Base-by-base conservation (phyloP, 64 coral and sea anemone species). In the Acropora tenuis region DNA sequence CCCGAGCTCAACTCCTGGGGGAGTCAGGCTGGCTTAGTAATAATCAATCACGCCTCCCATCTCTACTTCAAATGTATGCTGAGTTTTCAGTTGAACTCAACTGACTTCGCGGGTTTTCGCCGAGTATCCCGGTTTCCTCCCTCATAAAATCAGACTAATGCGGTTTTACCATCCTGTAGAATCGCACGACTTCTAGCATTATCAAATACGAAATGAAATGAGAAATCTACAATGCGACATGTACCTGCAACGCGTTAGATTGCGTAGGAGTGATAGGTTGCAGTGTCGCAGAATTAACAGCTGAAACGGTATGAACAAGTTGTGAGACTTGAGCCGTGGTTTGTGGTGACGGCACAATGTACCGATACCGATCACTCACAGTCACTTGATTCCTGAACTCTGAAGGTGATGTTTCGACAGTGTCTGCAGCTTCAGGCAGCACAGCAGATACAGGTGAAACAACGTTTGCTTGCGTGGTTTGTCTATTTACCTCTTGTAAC, bases 401-500 rank as follows among this genome's bases (percentile, higher is more conserved):
- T 90, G 76, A 65, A 43, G 79, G 80, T 82, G 90, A 83, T 60
- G 85, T 76, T 9, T 72, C 72, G 1, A 43, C 41, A 18, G 65
- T 6, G 0, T 47, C 43, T 16, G 71, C 80, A 11, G 80, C 18
- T 2, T 96, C 91, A 13, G 78, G 69, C 1, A 96, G 87, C 0
- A 96, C 86, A 3, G 95, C 95, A 53, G 91, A 93, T 44, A 96
- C 92, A 1, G 95, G 95, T 8, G 95, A 96, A 3, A 85, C 82
- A 20, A 90, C 79, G 1, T 91, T 90, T 9, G 79, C 83, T 55
- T 93, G 87, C 41, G 90, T 83, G 1, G 77, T 82, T 69, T 96
- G 95, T 65, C 86, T 79, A 58, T 96, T 96, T 6, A 96, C 91
- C 74, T 96, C 91, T 72, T 90, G 84, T 48, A 96, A 60, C 47